A percentile compares a stretch with the other conserved stretches of the same genome.
These are phyloP conservation scores for Troides oblongomaculatus DNA, from an alignment of 2,888 invertebrate species.

Conservation along the genomic window DNA sequence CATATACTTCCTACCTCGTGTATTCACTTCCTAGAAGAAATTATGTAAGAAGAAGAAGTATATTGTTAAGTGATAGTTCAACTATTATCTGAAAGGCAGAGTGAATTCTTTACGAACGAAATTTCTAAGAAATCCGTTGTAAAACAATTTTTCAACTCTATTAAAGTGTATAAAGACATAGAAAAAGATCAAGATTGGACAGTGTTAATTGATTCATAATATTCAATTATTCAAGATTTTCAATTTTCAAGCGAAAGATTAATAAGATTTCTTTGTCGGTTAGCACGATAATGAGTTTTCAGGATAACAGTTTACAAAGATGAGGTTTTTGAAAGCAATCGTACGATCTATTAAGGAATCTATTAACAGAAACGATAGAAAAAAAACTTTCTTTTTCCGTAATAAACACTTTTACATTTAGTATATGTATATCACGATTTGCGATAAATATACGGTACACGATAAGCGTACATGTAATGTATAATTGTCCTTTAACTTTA, in stretches of 20 bases:
- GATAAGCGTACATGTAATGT: neutral
- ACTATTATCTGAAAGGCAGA: too few relatives aligned
- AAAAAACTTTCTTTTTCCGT: neutral
- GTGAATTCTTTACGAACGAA: too few relatives aligned
- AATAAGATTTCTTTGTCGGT: constrained; percentile 71
- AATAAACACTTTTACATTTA: too few relatives aligned
- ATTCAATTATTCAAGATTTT: constrained; percentile 74
- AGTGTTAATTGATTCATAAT: constrained; percentile 55
- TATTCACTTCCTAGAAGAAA: too few relatives aligned
- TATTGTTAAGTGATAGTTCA: too few relatives aligned
- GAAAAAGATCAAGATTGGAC: constrained; percentile 34
- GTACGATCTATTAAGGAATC: constrained; percentile 47
- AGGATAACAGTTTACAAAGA: constrained; percentile 67
- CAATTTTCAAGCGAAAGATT: constrained; percentile 70
- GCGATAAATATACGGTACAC: neutral
- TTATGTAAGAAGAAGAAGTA: too few relatives aligned
- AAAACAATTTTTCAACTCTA: neutral
- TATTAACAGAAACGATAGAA: constrained; percentile 11
- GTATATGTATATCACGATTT: neutral
- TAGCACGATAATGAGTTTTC: constrained; percentile 74
- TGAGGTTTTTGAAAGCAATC: constrained; percentile 51
- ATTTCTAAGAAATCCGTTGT: too few relatives aligned
- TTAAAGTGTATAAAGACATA: neutral
- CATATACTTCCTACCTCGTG: too few relatives aligned
- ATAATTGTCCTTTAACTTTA: neutral